Base-by-base conservation (phyloP, 1,140 invertebrate species). In the Hylyphantes graminicola region DNA sequence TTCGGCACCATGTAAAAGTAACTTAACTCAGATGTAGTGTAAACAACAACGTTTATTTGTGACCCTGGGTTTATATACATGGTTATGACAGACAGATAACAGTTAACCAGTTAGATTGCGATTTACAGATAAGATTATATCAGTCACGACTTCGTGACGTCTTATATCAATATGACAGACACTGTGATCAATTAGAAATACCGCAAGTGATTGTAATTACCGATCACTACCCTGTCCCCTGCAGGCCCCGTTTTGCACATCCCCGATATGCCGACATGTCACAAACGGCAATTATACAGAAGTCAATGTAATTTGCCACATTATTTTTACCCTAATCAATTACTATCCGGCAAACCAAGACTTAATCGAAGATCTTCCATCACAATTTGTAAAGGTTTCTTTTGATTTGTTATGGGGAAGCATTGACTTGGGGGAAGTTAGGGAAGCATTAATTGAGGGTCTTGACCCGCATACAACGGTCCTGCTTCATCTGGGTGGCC, bases 311-410 rank as follows among this genome's bases (percentile, higher is more conserved):
- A 50, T 76, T 76, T 48, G 59, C 74, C 6, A 15, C 19, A 76
- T 64, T 61, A 35, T 53, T 76, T 76, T 63, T 35, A 35, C 6
- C 57, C 74, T 51, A 13, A 57, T 61, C 74, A 76, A 76, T 64
- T 64, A 21, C 19, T 2, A 13, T 48, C 7, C 57, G 17, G 59
- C 8, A 21, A n/a, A 15, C 57, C 61, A 76, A 76, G 64, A 76
- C 64, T 63, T 76, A 76, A 76, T 76, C 74, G 53, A 19, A 19
- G 74, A 64, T 64, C 57, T 76, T 76, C 74, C 48, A 76, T 76
- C 74, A 76, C 64, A 61, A 76, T 76, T 76, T 76, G 74, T 51
- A 21, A 11, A 76, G 7, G 55, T 59, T 57, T 35, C 53, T 35
- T 55, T 54, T 74, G 57, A 5, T 59, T 74, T 59, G 48, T 53